These are phyloP conservation scores for Drosophila multiciliata DNA, from an alignment of 2,888 invertebrate species.

Conservation along the genomic window DNA sequence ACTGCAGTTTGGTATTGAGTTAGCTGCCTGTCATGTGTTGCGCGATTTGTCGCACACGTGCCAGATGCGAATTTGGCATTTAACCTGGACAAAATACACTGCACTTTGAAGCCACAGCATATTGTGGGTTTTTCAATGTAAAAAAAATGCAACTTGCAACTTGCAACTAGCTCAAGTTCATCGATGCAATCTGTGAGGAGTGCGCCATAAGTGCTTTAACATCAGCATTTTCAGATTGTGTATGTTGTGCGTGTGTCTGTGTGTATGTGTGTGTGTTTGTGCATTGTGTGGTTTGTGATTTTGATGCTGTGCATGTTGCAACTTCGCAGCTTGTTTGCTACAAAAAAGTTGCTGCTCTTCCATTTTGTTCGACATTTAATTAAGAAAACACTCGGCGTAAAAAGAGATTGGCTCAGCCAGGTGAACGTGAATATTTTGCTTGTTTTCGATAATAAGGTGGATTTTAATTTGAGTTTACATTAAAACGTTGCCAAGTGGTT, in stretches of 20 bases:
- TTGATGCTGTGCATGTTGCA: slow-evolving; percentile 4
- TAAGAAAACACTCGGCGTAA: slow-evolving; percentile 41
- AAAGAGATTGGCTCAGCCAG: not conserved
- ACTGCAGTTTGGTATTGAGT: not conserved
- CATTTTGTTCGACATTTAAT: slow-evolving; percentile 58
- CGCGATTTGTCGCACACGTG: not conserved
- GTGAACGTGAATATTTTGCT: slow-evolving; percentile 19
- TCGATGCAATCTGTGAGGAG: slow-evolving; percentile 31
- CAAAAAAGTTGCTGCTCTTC: slow-evolving; percentile 9
- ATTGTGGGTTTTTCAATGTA: slow-evolving; percentile 48
- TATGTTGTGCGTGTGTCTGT: not conserved
- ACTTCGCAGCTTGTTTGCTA: slow-evolving; percentile 16
- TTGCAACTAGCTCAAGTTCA: slow-evolving; percentile 12
- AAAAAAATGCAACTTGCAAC: slow-evolving; percentile 24
- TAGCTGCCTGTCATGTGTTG: not conserved
- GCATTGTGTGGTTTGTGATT: not conserved
- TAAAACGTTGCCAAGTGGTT: slow-evolving; percentile 5
- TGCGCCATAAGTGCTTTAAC: slow-evolving; percentile 51
- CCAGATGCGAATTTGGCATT: not conserved
- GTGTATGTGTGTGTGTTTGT: not conserved
- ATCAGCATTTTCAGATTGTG: slow-evolving; percentile 16
- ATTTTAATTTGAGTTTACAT: slow-evolving; percentile 47
- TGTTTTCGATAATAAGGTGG: slow-evolving; percentile 27
- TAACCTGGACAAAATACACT: slow-evolving; percentile 12
- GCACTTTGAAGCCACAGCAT: slow-evolving; percentile 38